Conservation (phyloP, 2,888 invertebrate species). For the Platypus cylindrus region DNA sequence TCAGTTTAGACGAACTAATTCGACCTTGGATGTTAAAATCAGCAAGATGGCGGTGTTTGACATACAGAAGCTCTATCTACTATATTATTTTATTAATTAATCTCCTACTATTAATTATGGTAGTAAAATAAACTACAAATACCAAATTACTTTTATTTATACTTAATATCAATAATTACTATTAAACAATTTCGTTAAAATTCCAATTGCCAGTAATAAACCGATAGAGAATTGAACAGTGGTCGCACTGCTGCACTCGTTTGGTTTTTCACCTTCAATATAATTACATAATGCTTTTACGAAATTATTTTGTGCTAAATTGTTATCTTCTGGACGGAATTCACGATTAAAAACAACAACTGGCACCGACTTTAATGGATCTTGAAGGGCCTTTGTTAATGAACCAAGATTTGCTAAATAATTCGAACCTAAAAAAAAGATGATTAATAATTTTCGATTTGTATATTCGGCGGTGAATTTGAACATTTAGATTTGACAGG, state of each 20-base stretch:
- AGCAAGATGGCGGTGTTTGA: no score
- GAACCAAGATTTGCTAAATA: constrained; percentile 43
- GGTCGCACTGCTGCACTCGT: constrained; percentile 21
- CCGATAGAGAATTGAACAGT: constrained; percentile 8
- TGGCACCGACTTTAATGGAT: constrained; percentile 50
- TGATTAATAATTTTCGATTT: no score
- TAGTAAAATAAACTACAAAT: no score
- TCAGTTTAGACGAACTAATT: no score
- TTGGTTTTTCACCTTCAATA: constrained; percentile 25
- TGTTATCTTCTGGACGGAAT: constrained; percentile 43
- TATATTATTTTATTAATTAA: no score
- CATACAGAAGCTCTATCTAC: no score
- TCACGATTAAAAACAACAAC: constrained; percentile 53
- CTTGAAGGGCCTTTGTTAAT: constrained; percentile 40
- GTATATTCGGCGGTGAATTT: not conserved
- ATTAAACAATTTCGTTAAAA: constrained; percentile 10
- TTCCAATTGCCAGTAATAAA: constrained; percentile 8
- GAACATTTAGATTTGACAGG: no score
- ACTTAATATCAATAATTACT: no score
- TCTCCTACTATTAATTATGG: no score
- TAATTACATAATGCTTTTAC: constrained; percentile 43
- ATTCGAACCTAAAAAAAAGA: constrained; percentile 25
- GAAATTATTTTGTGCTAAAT: constrained; percentile 44
- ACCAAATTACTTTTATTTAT: no score
- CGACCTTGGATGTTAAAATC: no score